A percentile compares a stretch with the other conserved stretches of the same genome.
phyloP scores from a whole-genome alignment of 2,888 invertebrate genomes.

The Uloborus plumipes region DNA sequence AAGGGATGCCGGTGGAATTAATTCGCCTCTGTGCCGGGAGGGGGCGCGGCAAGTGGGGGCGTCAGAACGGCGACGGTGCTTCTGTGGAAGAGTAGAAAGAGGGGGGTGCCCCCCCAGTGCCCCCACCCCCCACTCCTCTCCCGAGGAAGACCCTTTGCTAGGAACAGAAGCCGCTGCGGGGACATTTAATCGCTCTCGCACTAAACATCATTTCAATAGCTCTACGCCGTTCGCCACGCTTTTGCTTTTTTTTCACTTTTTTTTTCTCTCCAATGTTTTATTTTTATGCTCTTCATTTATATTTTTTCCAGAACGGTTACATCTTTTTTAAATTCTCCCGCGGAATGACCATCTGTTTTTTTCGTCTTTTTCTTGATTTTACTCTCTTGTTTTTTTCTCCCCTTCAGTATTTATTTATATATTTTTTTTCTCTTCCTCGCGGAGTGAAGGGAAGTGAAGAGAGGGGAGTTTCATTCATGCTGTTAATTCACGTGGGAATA shows the following conservation, averaged over 20 bases:
- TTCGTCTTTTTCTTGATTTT: slow-evolving; percentile 11
- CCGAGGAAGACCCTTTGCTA: slow-evolving; percentile 37
- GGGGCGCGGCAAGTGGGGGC: slow-evolving; percentile 35
- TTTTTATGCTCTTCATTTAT: slow-evolving; percentile 54
- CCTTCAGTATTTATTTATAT: slow-evolving; percentile 10
- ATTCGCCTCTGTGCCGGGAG: slow-evolving; percentile 56
- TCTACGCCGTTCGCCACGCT: slow-evolving; percentile 46
- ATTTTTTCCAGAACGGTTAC: slow-evolving; percentile 41
- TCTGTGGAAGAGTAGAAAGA: slow-evolving; percentile 8
- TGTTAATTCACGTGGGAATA: slow-evolving; percentile 61
- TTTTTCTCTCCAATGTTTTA: slow-evolving; percentile 19
- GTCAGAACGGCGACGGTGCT: slow-evolving; percentile 63
- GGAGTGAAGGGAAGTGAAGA: neutral
- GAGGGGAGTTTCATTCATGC: slow-evolving; percentile 51
- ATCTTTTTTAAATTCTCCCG: slow-evolving; percentile 45
- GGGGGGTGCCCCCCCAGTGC: slow-evolving; percentile 11
- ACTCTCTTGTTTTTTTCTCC: slow-evolving; percentile 9
- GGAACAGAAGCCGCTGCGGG: slow-evolving; percentile 53
- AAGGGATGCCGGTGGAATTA: slow-evolving; percentile 60
- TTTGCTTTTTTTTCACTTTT: slow-evolving; percentile 25
- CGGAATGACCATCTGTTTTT: slow-evolving; percentile 62
- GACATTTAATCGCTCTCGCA: slow-evolving; percentile 63
- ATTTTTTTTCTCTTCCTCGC: slow-evolving; percentile 7
- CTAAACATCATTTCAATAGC: slow-evolving; percentile 65
- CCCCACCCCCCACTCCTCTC: slow-evolving; percentile 37